phyloP scores from a whole-genome alignment of 1,140 invertebrate species.

The Neomicropteryx cornuta region DNA sequence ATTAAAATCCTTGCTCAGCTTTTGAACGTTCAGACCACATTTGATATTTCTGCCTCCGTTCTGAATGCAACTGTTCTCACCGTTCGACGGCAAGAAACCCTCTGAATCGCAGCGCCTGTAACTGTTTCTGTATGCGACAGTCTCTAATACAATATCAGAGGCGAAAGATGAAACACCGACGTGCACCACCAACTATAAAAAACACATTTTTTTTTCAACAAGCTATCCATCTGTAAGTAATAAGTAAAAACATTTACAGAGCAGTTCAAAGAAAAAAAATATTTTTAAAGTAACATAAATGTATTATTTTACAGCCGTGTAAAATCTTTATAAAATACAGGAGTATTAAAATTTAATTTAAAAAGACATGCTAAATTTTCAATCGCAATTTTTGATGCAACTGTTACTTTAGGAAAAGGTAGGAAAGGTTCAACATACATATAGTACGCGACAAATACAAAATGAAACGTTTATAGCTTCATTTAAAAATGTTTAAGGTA shows the following conservation, averaged over 20 bases:
- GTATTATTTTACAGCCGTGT: too few relatives aligned
- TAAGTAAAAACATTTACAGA: background rate
- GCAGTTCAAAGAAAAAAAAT: too few relatives aligned
- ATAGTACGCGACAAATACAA: too few relatives aligned
- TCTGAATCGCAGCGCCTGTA: constrained; percentile 40
- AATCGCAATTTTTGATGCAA: too few relatives aligned
- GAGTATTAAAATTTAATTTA: too few relatives aligned
- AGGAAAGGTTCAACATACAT: too few relatives aligned
- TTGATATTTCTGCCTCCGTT: constrained; percentile 32
- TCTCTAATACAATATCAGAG: constrained; percentile 45
- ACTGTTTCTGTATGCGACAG: constrained; percentile 40
- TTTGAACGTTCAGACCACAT: constrained; percentile 27
- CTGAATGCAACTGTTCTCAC: constrained; percentile 25
- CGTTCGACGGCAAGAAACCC: constrained; percentile 28
- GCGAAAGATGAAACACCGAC: constrained; percentile 48
- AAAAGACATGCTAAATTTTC: too few relatives aligned
- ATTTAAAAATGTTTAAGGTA: too few relatives aligned
- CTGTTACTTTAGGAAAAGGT: too few relatives aligned
- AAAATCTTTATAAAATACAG: too few relatives aligned
- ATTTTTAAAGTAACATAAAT: too few relatives aligned
- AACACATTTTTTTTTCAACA: constrained; percentile 8
- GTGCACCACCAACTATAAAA: constrained; percentile 49
- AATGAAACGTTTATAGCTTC: too few relatives aligned
- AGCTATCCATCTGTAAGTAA: constrained; percentile 1
- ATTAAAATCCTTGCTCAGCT: constrained; percentile 33